Base-by-base conservation (phyloP, 2,888 invertebrate species). In the Spodoptera littoralis region DNA sequence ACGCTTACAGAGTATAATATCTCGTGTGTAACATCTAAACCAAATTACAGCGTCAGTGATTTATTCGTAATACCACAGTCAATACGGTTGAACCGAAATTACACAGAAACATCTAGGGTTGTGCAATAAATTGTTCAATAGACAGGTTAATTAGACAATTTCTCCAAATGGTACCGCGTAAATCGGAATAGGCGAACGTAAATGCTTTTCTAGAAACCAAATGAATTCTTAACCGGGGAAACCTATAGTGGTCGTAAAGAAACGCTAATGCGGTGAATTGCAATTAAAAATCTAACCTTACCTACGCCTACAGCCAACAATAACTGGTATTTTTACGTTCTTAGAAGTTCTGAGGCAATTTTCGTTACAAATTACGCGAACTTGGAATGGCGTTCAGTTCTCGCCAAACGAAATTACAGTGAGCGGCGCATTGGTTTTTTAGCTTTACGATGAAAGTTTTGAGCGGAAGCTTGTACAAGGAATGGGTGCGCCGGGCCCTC, bases 61-160 rank as follows among this genome's bases (percentile, higher is more conserved):
- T 88, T 88, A 88, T 87, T 84, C 73, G 67, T 73, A 82, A 84
- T 83, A 81, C 87, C 82, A 83, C 86, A 89, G 85, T 90, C 88
- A 90, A 89, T 90, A 89, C 87, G 84, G 85, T 85, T 82, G 83
- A 83, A 60, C 81, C 80, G 79, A 85, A 88, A 90, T 89, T 88
- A 88, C 90, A 81, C 71, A 75, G 83, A 87, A 83, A 83, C 82
- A 84, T 86, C 83, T 83, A 82, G 84, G 88, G 84, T 80, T 86
- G 84, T 70, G 87, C 86, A 87, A 91, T 92, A 92, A 92, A 92
- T 91, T 88, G 87, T 86, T 85, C 84, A 86, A 92, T 90, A 88
- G 92, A 89, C 90, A 91, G 91, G 91, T 92, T 92, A 92, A 92
- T 92, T 91, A 92, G 89, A 90, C 90, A 86, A 87, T 90, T 90